Base-by-base conservation (phyloP, 2,888 invertebrate species). In the Colletes collaris region DNA sequence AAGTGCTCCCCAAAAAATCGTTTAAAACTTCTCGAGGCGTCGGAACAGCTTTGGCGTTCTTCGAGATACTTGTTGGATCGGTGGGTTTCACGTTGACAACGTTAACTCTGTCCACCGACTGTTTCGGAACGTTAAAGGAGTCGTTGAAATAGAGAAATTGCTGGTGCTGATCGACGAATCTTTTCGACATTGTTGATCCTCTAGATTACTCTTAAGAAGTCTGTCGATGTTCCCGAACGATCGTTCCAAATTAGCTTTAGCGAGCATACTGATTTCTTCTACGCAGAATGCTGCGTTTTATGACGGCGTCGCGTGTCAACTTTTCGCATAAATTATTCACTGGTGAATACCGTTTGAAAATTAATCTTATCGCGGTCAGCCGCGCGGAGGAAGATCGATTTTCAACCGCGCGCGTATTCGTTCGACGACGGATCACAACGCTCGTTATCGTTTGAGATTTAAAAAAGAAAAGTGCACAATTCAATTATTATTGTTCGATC, bases 261-360 rank as follows among this genome's bases (percentile, higher is more conserved):
- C 11, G 62, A 35, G 27, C 11, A 7, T 35, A 74, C 73, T 73
- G 71, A 62, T 55, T 35, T n/a, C 59, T 58, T 52, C 46, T 2
- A 16, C 44, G 55, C 27, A 7, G 56, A 75, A 72, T 49, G 11
- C 58, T 44, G 52, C 58, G 46, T 71, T 85, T 66, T 53, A 60
- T 46, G n/a, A 8, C 59, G 59, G 55, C 8, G 13, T 76, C 16
- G 74, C 82, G 58, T 75, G 85, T 49, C 62, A 27, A 19, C 52
- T 58, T 8, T 37, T 4, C 4, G 7, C 19, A 11, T 84, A 60
- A 81, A 86, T 86, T 76, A 86, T 85, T 77, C 68, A 84, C 16
- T 4, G 40, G 13, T n/a, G n/a, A n/a, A n/a, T n/a, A n/a, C 4
- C 7, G 6, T 55, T 64, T n/a, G 52, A 59, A 74, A 52, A 59